phyloP scores from a whole-genome alignment of 2,888 invertebrate species.

The Harpalus rufipes region DNA sequence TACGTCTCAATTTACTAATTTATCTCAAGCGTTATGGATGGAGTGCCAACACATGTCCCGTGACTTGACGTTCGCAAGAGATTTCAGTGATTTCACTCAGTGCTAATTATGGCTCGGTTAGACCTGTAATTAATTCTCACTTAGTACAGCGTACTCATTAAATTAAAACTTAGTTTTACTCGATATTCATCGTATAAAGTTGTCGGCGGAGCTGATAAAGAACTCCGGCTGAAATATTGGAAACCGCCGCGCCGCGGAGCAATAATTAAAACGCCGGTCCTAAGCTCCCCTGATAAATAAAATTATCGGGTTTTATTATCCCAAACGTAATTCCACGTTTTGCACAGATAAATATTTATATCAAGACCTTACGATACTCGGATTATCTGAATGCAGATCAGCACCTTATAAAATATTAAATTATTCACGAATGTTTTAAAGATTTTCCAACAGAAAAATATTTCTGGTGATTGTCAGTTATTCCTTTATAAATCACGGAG shows the following conservation, averaged over 20 bases:
- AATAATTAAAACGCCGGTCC: constrained; percentile 31
- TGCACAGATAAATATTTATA: constrained; percentile 32
- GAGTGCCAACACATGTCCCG: constrained; percentile 28
- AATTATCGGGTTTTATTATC: constrained; percentile 48
- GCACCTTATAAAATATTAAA: not conserved
- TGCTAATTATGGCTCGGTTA: constrained; percentile 49
- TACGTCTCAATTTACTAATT: not conserved
- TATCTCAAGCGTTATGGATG: not conserved
- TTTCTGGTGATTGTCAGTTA: too few species aligned
- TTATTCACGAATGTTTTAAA: not conserved
- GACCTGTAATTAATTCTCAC: constrained; percentile 61
- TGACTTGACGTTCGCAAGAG: constrained; percentile 12
- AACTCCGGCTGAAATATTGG: constrained; percentile 50
- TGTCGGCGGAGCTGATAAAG: constrained; percentile 40
- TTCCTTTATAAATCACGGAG: too few species aligned
- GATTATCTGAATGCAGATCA: not conserved
- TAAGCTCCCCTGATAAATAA: constrained; percentile 32
- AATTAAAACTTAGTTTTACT: constrained; percentile 59
- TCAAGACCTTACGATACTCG: not conserved
- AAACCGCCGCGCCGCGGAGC: constrained; percentile 18
- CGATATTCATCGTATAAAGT: constrained; percentile 58
- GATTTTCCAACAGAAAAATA: too few species aligned
- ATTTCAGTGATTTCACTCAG: constrained; percentile 29
- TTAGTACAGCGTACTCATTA: constrained; percentile 47
- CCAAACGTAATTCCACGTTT: not conserved